Evolutionary conservation across 2,888 invertebrate species (phyloP), one percentile per base, ranked within the genome.

Genomic region (Oasisia sp.): DNA sequence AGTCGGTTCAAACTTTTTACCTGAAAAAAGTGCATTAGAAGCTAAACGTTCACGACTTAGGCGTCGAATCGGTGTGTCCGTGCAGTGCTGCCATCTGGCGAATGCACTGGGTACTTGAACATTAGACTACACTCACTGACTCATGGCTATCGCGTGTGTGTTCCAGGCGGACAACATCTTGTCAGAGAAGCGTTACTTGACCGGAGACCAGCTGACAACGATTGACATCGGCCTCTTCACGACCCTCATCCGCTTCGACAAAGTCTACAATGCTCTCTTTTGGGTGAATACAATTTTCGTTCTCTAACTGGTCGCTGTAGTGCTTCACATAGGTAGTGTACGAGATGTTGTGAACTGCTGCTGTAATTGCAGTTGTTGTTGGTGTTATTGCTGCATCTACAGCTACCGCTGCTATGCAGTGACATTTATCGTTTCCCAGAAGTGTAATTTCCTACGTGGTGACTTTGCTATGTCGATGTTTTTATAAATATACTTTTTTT

Each of bases 161-260:
- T 5, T 44, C 58, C 92, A 95, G 95, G 94, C 94, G 19, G 96
- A 96, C 91, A 93, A 91, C 8, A 95, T 95, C 56, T 93, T 96
- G 91, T 94, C 95, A 5, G 94, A 94, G 92, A 92, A 93, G 38
- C 94, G 95, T 14, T 96, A 95, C 93, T 93, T 96, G 27, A 93
- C 93, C 11, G 96, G 96, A 19, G 92, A 94, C 56, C 89, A 58
- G 11, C 50, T 96, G 32, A 96, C 96, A 9, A 95, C 95, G 92
- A 96, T 95, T 27, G 96, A 96, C 93, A 93, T 96, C 32, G 93
- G 95, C 90, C 93, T 95, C 27, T 96, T 95, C 93, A 94, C 95
- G 5, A 95, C 96, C 11, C 93, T 96, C 9, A 93, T 96, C 32
- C 93, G 96, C 19, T 96, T 96, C 93, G 96, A 96, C 93, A 93